Evolutionary conservation across 2,888 invertebrate genomes (phyloP), one percentile per base, ranked within the genome.

Genomic region (Exocentrus adspersus): DNA sequence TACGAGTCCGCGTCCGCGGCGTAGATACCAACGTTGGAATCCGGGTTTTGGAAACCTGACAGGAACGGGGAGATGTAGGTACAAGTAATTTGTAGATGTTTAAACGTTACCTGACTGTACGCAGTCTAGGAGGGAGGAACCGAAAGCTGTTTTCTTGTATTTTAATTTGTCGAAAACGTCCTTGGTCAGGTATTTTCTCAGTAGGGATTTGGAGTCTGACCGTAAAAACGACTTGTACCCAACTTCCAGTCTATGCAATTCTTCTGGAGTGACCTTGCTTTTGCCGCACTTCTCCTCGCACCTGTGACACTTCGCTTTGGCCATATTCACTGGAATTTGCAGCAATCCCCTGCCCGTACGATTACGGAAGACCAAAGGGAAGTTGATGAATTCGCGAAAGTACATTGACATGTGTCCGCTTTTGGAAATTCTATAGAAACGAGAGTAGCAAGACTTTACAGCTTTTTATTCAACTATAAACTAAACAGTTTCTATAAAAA

Each of bases 1-100:
- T 91, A 91, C n/a, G 89, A 84, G 72, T 90, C 88, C 2, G 88
- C 87, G 79, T 91, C 90, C 3, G 89, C 86, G 0, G 90, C 90
- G 77, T 90, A 90, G 48, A 89, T 79, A 46, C 90, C 90, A 45
- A 89, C 84, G 17, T 86, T 86, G 45, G 89, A 89, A 80, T 91
- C 90, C 52, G 86, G 83, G 80, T 91, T 89, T 76, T 86, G 86
- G 28, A 89, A 81, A 60, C 90, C 88, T 87, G 71, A 59, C 1
- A 19, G 19, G 19, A 28, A n/a, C 21, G 6, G 17, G n/a, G n/a
- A n/a, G n/a, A n/a, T n/a, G n/a, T n/a, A n/a, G n/a, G n/a, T 41
- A 48, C 21, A 52, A 14, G 7, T 28, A 7, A n/a, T 28, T 4
- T 28, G 4, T 28, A 28, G 28, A 7, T 28, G 28, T 28, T 32